A percentile compares a stretch with the other conserved stretches of the same genome.
phyloP scores from a whole-genome alignment of 2,797 vertebrate genomes.

The Trematomus bernacchii region DNA sequence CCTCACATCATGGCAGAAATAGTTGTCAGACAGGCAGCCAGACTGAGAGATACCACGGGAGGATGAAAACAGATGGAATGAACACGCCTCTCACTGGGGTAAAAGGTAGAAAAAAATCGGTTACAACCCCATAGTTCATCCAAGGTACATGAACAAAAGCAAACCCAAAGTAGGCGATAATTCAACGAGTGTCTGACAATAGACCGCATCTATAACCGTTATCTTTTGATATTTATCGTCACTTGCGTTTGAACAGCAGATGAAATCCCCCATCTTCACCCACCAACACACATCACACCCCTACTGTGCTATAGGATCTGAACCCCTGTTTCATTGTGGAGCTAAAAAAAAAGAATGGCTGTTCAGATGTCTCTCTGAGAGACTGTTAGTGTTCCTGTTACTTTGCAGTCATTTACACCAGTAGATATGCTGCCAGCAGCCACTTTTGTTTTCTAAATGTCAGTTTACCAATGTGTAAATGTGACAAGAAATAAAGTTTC shows the following conservation, averaged over 20 bases:
- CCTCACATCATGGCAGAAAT: constrained; percentile 40
- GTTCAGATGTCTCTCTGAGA: constrained; percentile 28
- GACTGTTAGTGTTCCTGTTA: constrained; percentile 13
- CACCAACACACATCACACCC: constrained; percentile 60
- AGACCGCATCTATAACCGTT: neutral
- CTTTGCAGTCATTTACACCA: constrained; percentile 22
- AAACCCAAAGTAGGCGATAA: neutral
- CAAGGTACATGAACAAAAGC: neutral
- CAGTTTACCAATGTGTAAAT: neutral
- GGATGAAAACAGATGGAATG: constrained; percentile 64
- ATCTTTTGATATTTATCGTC: neutral
- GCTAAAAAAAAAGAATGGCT: constrained; percentile 35
- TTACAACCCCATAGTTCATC: neutral
- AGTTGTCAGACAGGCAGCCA: constrained; percentile 43
- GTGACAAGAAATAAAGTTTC: no score
- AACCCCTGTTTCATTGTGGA: constrained; percentile 65
- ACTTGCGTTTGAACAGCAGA: constrained; percentile 30
- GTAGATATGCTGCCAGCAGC: neutral
- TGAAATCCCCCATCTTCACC: constrained; percentile 39
- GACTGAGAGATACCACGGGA: constrained; percentile 51
- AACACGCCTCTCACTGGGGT: constrained; percentile 33
- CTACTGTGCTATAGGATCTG: constrained; percentile 52
- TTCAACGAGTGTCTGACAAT: neutral
- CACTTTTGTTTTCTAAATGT: no score
- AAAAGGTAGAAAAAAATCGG: constrained; percentile 14